Conservation (phyloP, 2,113 vertebrate genomes). For the Sylvilagus bachmani region DNA sequence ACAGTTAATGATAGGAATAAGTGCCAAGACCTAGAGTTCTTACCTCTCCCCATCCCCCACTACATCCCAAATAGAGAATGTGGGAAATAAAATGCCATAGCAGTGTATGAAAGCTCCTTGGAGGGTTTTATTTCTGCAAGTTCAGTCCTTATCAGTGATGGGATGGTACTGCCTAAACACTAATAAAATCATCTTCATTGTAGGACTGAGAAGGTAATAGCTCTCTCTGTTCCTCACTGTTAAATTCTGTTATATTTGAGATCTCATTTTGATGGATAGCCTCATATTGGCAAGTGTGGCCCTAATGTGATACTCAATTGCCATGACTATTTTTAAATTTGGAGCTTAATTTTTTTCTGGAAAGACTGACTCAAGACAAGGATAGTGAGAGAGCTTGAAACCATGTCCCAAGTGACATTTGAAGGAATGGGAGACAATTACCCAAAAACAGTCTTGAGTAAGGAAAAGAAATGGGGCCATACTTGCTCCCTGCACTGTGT, state of each 20-base stretch:
- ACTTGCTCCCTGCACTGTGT: background rate
- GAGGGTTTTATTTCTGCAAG: background rate
- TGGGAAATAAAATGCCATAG: background rate
- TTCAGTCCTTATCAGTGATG: background rate
- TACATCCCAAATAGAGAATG: background rate
- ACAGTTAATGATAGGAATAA: constrained; percentile 50
- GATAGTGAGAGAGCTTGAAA: constrained; percentile 1
- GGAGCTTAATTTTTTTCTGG: background rate
- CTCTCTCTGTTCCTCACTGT: background rate
- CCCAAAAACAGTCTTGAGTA: background rate
- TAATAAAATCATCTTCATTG: background rate
- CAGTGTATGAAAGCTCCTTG: background rate
- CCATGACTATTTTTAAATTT: constrained; percentile 30
- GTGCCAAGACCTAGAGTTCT: constrained; percentile 11
- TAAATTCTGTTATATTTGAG: constrained; percentile 1
- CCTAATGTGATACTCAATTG: background rate
- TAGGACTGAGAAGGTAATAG: background rate
- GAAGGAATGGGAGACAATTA: background rate
- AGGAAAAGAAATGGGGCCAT: background rate
- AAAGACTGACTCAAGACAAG: background rate
- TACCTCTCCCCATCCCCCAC: background rate
- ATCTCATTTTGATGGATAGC: background rate
- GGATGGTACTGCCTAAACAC: background rate
- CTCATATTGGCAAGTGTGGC: background rate
- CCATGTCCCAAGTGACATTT: background rate